Conservation (phyloP, 1,140 invertebrate genomes). For the Drosophila repleta region DNA sequence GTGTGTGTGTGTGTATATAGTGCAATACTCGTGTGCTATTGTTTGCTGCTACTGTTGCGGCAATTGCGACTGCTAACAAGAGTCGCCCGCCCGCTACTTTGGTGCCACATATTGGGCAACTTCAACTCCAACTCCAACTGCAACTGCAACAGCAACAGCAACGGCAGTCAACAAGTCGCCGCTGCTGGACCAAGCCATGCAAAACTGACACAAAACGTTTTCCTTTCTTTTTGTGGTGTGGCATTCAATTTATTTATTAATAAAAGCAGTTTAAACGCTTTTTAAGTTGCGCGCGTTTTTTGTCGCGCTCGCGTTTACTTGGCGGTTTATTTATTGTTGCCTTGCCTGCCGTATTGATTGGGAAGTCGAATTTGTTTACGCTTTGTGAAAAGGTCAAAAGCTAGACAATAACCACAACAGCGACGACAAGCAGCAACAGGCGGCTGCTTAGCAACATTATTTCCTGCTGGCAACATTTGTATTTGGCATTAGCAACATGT, state of each 20-base stretch:
- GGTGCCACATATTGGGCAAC: slow-evolving; percentile 66
- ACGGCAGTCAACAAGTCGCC: neutral
- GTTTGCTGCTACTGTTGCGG: slow-evolving; percentile 38
- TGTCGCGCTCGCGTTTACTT: slow-evolving; percentile 16
- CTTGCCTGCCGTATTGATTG: slow-evolving; percentile 17
- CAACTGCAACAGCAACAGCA: neutral
- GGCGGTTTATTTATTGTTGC: slow-evolving; percentile 19
- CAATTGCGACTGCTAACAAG: slow-evolving; percentile 38
- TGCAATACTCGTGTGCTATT: slow-evolving; percentile 59
- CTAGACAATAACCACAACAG: slow-evolving; percentile 19
- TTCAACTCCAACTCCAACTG: slow-evolving; percentile 33
- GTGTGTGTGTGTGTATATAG: slow-evolving; percentile 25
- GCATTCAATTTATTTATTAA: slow-evolving; percentile 24
- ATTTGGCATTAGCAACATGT: slow-evolving; percentile 58
- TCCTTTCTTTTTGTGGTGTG: slow-evolving; percentile 40
- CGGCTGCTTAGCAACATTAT: slow-evolving; percentile 23
- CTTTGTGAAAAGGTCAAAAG: slow-evolving; percentile 41
- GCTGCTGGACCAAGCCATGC: slow-evolving; percentile 64
- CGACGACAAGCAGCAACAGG: slow-evolving; percentile 15
- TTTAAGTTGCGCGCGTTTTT: slow-evolving; percentile 48
- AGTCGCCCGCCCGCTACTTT: slow-evolving; percentile 72
- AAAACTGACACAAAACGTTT: slow-evolving; percentile 60
- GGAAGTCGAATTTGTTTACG: slow-evolving; percentile 25
- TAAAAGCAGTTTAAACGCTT: slow-evolving; percentile 58
- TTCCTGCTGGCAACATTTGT: slow-evolving; percentile 25